A percentile compares a stretch with the other conserved stretches of the same genome.
Evolutionary conservation across 2,888 invertebrate species (phyloP).

Genomic region (Tortricodes alternella): DNA sequence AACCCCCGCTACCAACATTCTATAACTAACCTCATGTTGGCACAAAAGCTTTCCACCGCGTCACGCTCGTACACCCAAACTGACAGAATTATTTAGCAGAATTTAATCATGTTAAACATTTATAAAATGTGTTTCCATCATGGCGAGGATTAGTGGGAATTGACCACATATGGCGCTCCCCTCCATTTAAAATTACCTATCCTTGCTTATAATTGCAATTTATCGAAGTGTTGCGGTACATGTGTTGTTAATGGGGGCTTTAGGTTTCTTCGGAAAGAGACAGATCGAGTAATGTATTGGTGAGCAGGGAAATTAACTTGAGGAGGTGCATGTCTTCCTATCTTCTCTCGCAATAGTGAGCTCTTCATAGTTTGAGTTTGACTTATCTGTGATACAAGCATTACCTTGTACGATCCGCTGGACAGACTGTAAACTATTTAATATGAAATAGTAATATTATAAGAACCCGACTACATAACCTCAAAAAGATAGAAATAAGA

Average conservation of each 20-base stretch:
- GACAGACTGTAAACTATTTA: no score
- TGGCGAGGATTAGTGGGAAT: constrained; percentile 68
- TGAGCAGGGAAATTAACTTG: no score
- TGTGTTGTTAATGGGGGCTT: constrained; percentile 23
- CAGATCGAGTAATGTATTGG: neutral
- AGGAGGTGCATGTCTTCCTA: no score
- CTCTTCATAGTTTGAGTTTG: no score
- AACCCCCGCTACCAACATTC: neutral
- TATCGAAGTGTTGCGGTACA: constrained; percentile 14
- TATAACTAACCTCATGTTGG: constrained; percentile 14
- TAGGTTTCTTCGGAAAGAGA: constrained; percentile 34
- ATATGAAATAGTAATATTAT: no score
- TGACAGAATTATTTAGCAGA: constrained; percentile 28
- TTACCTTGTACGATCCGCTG: no score
- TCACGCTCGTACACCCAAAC: constrained; percentile 19
- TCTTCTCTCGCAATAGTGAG: no score
- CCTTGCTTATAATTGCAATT: constrained; percentile 33
- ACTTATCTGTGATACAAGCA: no score
- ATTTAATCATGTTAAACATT: constrained; percentile 52
- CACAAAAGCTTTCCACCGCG: constrained; percentile 8
- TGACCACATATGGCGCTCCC: constrained; percentile 72
- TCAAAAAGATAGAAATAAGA: no score
- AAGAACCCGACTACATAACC: no score
- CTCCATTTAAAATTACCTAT: constrained; percentile 49
- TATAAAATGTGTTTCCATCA: constrained; percentile 70